These are phyloP conservation scores for Myotis myotis DNA, from an alignment of 2,797 vertebrate genomes.

Conservation along the genomic window DNA sequence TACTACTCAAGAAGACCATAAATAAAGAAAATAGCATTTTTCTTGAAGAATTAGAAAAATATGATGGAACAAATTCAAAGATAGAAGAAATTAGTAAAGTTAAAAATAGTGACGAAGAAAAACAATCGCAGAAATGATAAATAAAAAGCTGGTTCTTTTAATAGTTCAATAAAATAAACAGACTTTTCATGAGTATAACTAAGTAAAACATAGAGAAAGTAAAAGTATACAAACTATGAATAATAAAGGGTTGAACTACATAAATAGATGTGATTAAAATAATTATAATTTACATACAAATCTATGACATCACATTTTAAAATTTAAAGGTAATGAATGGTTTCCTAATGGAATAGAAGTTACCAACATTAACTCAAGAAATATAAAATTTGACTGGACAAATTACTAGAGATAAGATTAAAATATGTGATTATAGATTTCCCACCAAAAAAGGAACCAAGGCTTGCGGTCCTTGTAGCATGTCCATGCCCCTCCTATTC, in stretches of 20 bases:
- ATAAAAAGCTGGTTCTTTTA: slow-evolving; percentile 5
- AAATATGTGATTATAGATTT: background rate
- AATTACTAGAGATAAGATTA: background rate
- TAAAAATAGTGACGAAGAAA: slow-evolving; percentile 32
- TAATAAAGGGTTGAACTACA: background rate
- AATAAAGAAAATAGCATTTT: background rate
- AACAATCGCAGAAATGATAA: background rate
- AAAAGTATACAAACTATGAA: slow-evolving; percentile 23
- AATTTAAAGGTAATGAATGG: slow-evolving; percentile 26
- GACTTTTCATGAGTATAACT: background rate
- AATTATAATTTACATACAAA: slow-evolving; percentile 22
- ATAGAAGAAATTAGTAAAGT: slow-evolving; percentile 16
- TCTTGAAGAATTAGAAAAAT: slow-evolving; percentile 19
- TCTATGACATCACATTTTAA: slow-evolving; percentile 17
- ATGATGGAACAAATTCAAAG: slow-evolving; percentile 14
- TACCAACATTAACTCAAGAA: slow-evolving; percentile 44
- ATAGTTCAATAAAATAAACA: slow-evolving; percentile 18
- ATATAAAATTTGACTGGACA: background rate
- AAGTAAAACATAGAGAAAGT: background rate
- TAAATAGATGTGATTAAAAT: slow-evolving; percentile 43
- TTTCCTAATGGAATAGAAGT: background rate
- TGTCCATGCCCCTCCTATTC: background rate
- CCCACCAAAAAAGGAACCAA: background rate
- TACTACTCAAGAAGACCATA: background rate
- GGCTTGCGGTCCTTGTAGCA: background rate